Evolutionary conservation across 2,797 vertebrate genomes (phyloP).

Genomic region (Sebastes oblongus): DNA sequence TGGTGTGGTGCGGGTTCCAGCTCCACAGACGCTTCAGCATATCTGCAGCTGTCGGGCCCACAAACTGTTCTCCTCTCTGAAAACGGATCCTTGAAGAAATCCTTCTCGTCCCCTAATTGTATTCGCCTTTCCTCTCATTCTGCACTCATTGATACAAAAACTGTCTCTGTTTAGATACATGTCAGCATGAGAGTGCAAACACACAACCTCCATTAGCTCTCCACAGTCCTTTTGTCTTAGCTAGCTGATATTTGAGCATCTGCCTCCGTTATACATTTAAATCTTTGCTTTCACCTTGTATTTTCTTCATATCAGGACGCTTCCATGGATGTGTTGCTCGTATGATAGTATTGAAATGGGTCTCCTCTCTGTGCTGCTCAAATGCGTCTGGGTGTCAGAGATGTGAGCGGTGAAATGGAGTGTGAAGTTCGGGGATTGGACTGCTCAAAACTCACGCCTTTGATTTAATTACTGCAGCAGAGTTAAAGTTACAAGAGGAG

Average conservation of each 20-base stretch:
- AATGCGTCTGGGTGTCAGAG: conserved; percentile 46
- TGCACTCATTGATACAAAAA: conserved; percentile 3
- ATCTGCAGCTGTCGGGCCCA: conserved; percentile 37
- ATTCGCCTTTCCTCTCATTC: conserved; percentile 19
- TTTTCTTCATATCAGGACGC: neutral
- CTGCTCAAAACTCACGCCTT: conserved; percentile 62
- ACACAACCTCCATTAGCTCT: conserved; percentile 40
- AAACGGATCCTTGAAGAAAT: conserved; percentile 65
- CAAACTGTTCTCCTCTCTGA: conserved; percentile 35
- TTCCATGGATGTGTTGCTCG: conserved; percentile 40
- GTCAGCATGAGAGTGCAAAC: neutral
- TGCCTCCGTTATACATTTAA: conserved; percentile 31
- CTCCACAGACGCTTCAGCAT: conserved; percentile 39
- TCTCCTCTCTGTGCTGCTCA: conserved; percentile 48
- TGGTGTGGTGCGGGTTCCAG: conserved; percentile 46
- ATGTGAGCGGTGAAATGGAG: conserved; percentile 65
- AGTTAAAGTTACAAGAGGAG: conserved; percentile 53
- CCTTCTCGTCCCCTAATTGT: conserved; percentile 56
- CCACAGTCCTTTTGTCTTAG: conserved; percentile 45
- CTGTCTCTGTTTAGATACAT: neutral
- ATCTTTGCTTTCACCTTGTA: conserved; percentile 5
- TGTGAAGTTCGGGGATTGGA: conserved; percentile 60
- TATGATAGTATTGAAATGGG: conserved; percentile 53
- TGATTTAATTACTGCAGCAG: conserved; percentile 72
- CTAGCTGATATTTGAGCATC: conserved; percentile 52